Conservation (phyloP, 2,113 vertebrate genomes). For the Halichoerus grypus region DNA sequence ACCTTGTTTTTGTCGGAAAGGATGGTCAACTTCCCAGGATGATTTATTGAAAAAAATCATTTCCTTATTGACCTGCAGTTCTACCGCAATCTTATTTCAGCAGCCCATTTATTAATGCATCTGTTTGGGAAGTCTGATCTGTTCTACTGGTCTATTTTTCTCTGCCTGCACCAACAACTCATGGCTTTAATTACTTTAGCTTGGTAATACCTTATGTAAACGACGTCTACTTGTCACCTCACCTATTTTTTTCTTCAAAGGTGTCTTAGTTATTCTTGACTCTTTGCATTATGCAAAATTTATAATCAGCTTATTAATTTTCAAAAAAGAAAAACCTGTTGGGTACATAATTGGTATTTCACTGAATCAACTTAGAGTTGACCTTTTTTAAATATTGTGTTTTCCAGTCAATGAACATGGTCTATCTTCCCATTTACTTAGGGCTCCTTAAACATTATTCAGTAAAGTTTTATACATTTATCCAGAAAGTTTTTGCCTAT, state of each 20-base stretch:
- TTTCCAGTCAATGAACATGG: neutral
- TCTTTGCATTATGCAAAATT: conserved; percentile 3
- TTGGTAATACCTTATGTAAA: neutral
- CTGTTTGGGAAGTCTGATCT: neutral
- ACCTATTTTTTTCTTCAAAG: neutral
- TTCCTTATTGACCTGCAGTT: neutral
- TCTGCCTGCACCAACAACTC: neutral
- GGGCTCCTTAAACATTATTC: neutral
- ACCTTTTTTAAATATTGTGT: neutral
- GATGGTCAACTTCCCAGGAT: neutral
- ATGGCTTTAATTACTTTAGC: neutral
- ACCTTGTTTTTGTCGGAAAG: neutral
- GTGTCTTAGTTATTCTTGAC: neutral
- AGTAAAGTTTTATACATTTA: neutral
- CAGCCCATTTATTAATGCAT: neutral
- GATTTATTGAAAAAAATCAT: neutral
- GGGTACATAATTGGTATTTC: neutral
- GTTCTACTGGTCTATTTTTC: neutral
- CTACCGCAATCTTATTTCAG: neutral
- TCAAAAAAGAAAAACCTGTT: neutral
- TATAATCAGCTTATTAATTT: neutral
- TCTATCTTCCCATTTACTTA: neutral
- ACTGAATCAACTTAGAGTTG: neutral
- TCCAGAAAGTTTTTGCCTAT: neutral
- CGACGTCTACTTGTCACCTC: neutral